Evolutionary conservation across 2,797 vertebrate genomes (phyloP), one percentile per base, ranked within the genome.

Genomic region (Halcyon chelicuti): DNA sequence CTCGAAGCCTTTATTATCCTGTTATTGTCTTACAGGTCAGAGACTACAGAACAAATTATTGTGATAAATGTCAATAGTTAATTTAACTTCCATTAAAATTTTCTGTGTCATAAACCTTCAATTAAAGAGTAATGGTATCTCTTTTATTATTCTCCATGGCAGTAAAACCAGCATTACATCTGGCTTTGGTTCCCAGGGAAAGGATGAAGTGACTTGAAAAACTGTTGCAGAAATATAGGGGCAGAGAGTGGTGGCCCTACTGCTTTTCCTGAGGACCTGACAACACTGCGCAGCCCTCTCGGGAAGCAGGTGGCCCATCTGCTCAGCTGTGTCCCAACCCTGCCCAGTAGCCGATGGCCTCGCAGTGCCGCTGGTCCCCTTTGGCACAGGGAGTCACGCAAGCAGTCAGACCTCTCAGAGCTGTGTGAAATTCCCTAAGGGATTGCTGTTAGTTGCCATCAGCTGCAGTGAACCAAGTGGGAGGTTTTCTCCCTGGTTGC

Each of bases 281-380:
- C 71, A 44, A 46, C 76, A 26, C 33, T 70, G 35, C 76, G 71
- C 93, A 93, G 88, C 10, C 3, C 65, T 86, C 77, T 86, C 12
- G 12, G 55, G 40, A 68, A 63, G 84, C 94, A 94, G 73, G 63
- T 51, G 46, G 55, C 54, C 58, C 72, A 73, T 90, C n/a, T 9
- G 9, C 67, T 72, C 70, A 63, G 81, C 86, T 8, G 9, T 84
- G 82, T 61, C 86, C 54, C 25, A 88, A 93, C 86, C 90, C 94
- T 88, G 95, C 84, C 81, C 14, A 16, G 55, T 26, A 5, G 97
- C 98, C 93, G 97, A 97, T 96, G 97, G 96, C 97, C 97, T 98
- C 58, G 77, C 95, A 97, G 97, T 93, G 88, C 82, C 65, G 60
- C 67, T 88, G 89, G 82, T 82, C 86, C 89, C 78, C 95, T 95